Evolutionary conservation across 2,888 invertebrate genomes (phyloP).

Genomic region (Melipona beecheii): DNA sequence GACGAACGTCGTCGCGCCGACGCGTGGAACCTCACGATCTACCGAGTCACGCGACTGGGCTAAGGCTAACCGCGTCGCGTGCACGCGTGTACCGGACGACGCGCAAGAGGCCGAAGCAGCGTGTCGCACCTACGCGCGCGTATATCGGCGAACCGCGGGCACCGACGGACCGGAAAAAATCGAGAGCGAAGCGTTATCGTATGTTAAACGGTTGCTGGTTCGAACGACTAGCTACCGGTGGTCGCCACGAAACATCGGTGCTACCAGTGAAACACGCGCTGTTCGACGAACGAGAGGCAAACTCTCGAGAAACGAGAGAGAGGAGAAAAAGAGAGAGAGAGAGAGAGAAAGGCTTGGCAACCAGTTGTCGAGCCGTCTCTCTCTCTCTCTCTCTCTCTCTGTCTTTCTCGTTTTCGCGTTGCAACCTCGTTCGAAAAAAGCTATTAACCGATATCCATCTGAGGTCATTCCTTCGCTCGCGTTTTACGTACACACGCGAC

Average conservation of each 20-base stretch:
- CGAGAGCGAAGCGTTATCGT: constrained; percentile 65
- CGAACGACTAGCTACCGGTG: constrained; percentile 47
- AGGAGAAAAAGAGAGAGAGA: neutral
- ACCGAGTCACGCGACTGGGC: constrained; percentile 48
- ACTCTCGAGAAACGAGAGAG: neutral
- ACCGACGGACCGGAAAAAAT: constrained; percentile 52
- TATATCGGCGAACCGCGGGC: constrained; percentile 63
- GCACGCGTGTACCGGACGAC: constrained; percentile 9
- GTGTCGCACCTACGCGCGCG: constrained; percentile 55
- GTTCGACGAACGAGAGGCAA: neutral
- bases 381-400: neutral
- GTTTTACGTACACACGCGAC: constrained; percentile 52
- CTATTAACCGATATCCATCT: constrained; percentile 82
- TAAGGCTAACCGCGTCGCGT: constrained; percentile 2
- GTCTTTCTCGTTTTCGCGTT: constrained; percentile 27
- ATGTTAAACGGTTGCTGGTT: constrained; percentile 70
- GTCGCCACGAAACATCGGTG: constrained; percentile 7
- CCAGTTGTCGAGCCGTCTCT: constrained; percentile 58
- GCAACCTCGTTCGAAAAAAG: constrained; percentile 78
- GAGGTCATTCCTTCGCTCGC: constrained; percentile 78
- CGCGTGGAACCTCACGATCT: constrained; percentile 11
- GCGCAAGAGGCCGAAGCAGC: neutral
- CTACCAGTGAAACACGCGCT: neutral
- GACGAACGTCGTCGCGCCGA: constrained; percentile 11
- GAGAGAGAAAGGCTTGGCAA: constrained; percentile 38